Conservation (phyloP, 1,140 invertebrate species). For the Cydia amplana region DNA sequence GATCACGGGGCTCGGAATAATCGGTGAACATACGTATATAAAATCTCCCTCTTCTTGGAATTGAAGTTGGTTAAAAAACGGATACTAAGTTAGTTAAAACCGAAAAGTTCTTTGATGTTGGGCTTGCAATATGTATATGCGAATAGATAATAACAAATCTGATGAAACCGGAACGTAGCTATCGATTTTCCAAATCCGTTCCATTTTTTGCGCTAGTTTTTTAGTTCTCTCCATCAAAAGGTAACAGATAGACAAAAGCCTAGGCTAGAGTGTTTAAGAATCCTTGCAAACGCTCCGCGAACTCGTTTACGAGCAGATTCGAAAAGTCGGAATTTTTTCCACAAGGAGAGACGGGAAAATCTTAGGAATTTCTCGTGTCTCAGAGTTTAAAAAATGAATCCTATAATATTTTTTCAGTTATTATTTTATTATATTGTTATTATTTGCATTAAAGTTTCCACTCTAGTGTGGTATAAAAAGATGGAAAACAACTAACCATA, state of each 20-base stretch:
- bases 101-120: no score
- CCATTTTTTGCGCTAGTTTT: background rate
- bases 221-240: background rate
- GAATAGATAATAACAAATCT: background rate
- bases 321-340: background rate
- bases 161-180: background rate
- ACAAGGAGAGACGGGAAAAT: background rate
- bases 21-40: no score
- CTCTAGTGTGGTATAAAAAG: no score
- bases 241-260: background rate
- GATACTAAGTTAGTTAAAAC: no score
- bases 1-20: no score
- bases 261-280: background rate
- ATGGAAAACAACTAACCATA: no score
- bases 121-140: background rate
- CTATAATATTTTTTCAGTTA: no score
- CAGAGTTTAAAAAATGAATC: no score
- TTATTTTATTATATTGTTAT: no score
- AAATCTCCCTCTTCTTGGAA: no score
- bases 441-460: no score
- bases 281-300: background rate
- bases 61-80: no score
- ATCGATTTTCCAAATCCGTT: background rate
- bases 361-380: background rate
- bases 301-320: background rate